Percentiles rank a stretch among this genome's conserved stretches.
Evolutionary conservation across 2,888 invertebrate species (phyloP).

Genomic region (Rhagonycha lutea): DNA sequence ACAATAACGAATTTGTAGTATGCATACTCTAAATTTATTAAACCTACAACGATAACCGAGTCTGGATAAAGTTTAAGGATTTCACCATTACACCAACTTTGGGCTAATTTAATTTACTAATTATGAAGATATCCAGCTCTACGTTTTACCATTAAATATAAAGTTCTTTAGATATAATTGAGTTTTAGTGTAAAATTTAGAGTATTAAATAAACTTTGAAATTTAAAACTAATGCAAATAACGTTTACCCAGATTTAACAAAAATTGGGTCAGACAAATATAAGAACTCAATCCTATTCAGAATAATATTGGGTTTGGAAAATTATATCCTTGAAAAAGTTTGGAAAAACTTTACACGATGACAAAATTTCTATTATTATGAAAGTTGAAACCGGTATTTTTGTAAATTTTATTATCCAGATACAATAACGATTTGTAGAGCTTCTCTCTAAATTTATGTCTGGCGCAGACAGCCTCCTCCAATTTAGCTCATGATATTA

Average conservation of each 20-base stretch:
- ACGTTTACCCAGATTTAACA: background rate
- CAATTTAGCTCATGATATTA: background rate
- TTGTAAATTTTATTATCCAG: background rate
- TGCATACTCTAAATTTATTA: background rate
- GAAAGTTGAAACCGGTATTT: background rate
- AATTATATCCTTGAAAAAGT: background rate
- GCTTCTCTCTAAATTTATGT: background rate
- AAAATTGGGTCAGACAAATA: background rate
- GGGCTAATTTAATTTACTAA: background rate
- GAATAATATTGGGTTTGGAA: background rate
- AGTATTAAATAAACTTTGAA: background rate
- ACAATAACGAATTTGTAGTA: background rate
- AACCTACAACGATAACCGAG: background rate
- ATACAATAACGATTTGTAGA: background rate
- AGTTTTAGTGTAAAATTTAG: background rate
- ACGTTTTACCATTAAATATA: background rate
- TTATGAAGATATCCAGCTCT: background rate
- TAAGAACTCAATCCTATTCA: background rate
- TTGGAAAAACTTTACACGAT: background rate
- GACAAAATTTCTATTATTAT: background rate
- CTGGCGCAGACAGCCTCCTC: background rate
- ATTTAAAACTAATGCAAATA: background rate
- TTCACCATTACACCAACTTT: background rate
- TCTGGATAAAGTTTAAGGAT: background rate
- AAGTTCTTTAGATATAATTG: background rate